These are phyloP conservation scores for Cylas formicarius DNA, from an alignment of 1,140 invertebrate species.

Conservation along the genomic window DNA sequence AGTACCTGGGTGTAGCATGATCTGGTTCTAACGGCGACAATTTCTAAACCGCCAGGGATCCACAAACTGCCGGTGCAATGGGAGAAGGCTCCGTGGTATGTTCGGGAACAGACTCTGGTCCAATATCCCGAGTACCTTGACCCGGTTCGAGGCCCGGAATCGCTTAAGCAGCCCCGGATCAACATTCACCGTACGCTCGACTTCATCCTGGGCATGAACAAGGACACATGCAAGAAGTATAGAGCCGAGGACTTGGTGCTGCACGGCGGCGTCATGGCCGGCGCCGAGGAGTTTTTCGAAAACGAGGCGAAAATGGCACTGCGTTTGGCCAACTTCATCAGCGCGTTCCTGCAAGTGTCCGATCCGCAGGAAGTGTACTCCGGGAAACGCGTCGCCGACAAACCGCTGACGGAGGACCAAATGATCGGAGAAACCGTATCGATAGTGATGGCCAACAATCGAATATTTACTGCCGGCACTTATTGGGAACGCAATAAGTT, in stretches of 20 bases:
- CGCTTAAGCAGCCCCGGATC: constrained; percentile 55
- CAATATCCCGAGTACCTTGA: constrained; percentile 66
- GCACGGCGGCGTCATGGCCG: constrained; percentile 77
- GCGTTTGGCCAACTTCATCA: constrained; percentile 89
- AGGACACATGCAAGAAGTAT: constrained; percentile 62
- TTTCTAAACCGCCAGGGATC: too few species aligned
- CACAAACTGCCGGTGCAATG: constrained; percentile 74
- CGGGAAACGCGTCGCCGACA: constrained; percentile 81
- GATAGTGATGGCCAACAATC: constrained; percentile 82
- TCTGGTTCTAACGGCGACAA: too few species aligned
- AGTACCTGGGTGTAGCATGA: too few species aligned
- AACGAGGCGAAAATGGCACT: constrained; percentile 94
- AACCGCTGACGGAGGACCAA: constrained; percentile 85
- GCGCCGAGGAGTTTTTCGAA: constrained; percentile 81
- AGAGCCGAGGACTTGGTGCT: constrained; percentile 64
- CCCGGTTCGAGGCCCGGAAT: constrained; percentile 54
- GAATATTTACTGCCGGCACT: constrained; percentile 85
- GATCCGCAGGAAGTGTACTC: constrained; percentile 92
- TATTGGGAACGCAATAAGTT: constrained; percentile 97
- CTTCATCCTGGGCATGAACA: constrained; percentile 66
- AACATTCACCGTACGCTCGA: constrained; percentile 73
- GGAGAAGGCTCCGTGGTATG: constrained; percentile 58
- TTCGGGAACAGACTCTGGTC: constrained; percentile 68
- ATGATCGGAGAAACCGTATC: constrained; percentile 90
- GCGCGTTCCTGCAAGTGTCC: constrained; percentile 86